phyloP scores from a whole-genome alignment of 2,888 invertebrate species.

The Cordilura impudica region DNA sequence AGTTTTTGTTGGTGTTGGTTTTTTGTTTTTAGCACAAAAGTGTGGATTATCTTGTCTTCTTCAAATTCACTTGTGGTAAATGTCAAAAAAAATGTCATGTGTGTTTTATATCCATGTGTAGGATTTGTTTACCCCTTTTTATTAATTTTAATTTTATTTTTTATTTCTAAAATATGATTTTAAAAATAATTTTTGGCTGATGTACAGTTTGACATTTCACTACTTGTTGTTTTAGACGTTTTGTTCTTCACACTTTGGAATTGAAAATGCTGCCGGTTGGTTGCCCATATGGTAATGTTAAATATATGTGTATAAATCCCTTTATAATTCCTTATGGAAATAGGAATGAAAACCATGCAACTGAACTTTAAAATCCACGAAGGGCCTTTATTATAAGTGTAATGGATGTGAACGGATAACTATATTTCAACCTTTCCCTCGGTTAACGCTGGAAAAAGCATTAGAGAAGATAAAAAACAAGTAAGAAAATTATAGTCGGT shows the following conservation, averaged over 20 bases:
- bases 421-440: too few relatives aligned
- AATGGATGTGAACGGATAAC: too few relatives aligned
- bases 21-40: slow-evolving; percentile 19
- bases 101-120: slow-evolving; percentile 35
- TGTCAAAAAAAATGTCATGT: slow-evolving; percentile 57
- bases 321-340: too few relatives aligned
- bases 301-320: too few relatives aligned
- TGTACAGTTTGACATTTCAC: slow-evolving; percentile 43
- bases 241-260: slow-evolving; percentile 35
- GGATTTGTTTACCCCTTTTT: slow-evolving; percentile 47
- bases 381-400: too few relatives aligned
- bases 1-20: not conserved
- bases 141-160: slow-evolving; percentile 43
- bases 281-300: not conserved
- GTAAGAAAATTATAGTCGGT: too few relatives aligned
- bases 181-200: not conserved
- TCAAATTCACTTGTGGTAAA: slow-evolving; percentile 57
- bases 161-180: not conserved
- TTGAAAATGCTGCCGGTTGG: not conserved
- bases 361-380: too few relatives aligned
- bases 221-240: slow-evolving; percentile 19
- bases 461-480: too few relatives aligned
- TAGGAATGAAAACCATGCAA: too few relatives aligned
- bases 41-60: slow-evolving; percentile 27
- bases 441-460: too few relatives aligned